Conservation (phyloP, 1,140 invertebrate species). For the Homalodisca vitripennis region DNA sequence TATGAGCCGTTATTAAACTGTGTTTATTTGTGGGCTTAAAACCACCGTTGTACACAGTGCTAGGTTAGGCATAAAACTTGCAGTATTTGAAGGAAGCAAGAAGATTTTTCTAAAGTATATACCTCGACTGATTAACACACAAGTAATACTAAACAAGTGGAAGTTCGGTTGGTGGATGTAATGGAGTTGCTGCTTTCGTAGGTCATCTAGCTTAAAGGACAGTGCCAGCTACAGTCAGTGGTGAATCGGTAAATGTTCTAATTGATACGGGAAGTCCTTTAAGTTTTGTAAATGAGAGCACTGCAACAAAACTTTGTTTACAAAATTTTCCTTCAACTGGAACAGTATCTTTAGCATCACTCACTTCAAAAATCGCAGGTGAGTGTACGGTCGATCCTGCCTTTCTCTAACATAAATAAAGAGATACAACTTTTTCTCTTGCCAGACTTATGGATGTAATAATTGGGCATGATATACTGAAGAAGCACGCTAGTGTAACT, state of each 20-base stretch:
- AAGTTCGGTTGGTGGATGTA: neutral
- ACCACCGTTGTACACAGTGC: too few relatives aligned
- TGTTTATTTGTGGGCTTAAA: too few relatives aligned
- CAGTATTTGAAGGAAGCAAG: neutral
- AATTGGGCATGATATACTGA: neutral
- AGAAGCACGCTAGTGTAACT: neutral
- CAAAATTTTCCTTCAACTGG: conserved; percentile 54
- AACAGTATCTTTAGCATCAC: conserved; percentile 50
- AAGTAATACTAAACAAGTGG: neutral
- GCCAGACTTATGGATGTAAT: neutral
- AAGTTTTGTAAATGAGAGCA: neutral
- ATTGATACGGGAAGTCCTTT: neutral
- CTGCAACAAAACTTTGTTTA: neutral
- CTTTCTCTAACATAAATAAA: neutral
- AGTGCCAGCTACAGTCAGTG: conserved; percentile 8
- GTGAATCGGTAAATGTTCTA: conserved; percentile 56
- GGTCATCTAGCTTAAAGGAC: neutral
- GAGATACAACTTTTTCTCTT: neutral
- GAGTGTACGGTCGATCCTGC: neutral
- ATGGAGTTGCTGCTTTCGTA: neutral
- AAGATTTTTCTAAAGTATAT: neutral
- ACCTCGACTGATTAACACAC: neutral
- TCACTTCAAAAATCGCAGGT: neutral
- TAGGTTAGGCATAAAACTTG: too few relatives aligned
- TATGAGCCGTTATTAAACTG: too few relatives aligned